These are phyloP conservation scores for Torymus texanus DNA, from an alignment of 2,888 invertebrate species.

Conservation along the genomic window DNA sequence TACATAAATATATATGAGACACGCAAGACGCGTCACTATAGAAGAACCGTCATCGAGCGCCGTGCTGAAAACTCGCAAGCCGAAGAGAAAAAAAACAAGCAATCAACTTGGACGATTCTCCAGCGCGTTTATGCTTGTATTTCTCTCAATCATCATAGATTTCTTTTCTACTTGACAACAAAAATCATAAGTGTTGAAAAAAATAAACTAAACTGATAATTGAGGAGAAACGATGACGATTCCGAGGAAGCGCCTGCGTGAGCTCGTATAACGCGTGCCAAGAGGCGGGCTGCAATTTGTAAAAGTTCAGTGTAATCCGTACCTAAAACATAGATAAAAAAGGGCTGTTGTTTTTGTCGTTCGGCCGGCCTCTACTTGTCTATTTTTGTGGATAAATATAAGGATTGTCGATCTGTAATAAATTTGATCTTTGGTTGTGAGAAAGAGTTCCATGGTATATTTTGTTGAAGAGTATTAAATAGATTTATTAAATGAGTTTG, in stretches of 20 bases:
- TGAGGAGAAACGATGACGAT: constrained; percentile 62
- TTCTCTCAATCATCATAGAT: constrained; percentile 35
- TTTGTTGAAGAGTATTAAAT: neutral
- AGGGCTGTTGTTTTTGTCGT: constrained; percentile 66
- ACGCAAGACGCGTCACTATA: too few relatives aligned
- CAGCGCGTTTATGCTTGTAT: constrained; percentile 38
- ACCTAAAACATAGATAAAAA: constrained; percentile 73
- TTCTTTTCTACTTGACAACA: neutral
- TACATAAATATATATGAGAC: too few relatives aligned
- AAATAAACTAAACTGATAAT: constrained; percentile 20
- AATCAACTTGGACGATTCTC: constrained; percentile 22
- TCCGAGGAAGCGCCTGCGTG: constrained; percentile 58
- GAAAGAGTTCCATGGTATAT: constrained; percentile 7
- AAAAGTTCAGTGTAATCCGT: constrained; percentile 71
- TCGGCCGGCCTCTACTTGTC: constrained; percentile 70
- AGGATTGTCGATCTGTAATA: neutral
- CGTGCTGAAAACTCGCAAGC: constrained; percentile 39
- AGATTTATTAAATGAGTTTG: too few relatives aligned
- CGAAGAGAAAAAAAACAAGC: neutral
- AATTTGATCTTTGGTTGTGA: neutral
- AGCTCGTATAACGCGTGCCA: constrained; percentile 68
- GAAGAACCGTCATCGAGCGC: constrained; percentile 42
- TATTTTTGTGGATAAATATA: neutral
- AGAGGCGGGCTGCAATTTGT: constrained; percentile 71
- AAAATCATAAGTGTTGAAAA: constrained; percentile 12